Base-by-base conservation (phyloP, 2,888 invertebrate genomes). In the Callimorpha dominula region DNA sequence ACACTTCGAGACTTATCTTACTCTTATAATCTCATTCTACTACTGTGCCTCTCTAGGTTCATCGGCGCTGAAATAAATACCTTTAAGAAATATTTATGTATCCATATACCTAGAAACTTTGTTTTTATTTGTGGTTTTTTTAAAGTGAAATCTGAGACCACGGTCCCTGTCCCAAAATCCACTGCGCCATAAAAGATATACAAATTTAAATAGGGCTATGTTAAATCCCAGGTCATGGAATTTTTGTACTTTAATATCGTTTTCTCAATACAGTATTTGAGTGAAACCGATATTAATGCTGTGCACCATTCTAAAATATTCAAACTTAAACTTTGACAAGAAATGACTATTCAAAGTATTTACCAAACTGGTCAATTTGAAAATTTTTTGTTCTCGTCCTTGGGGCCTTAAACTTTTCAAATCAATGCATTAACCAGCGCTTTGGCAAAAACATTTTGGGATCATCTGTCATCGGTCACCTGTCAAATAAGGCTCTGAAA, bases 401-500 rank as follows among this genome's bases (percentile, higher is more conserved):
- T 60, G 6, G 60, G 4, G 4, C 43, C 65, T 49, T 76, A 78
- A 75, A 66, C 71, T 74, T 79, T 76, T 70, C 17, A 85, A 85
- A 85, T 83, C 84, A 82, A 81, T 81, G 81, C 81, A 70, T 72
- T 52, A 64, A 57, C 74, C 43, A 65, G 78, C 67, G 68, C 46
- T 75, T 68, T 75, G 70, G 72, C 81, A 88, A 88, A 88, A 86
- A 85, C 75, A 49, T 75, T 74, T 79, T 74, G 63, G 75, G 69
- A 77, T 91, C 90, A 90, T 91, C 88, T 88, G 91, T 92, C 90
- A 90, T 84, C 78, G 72, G 82, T 86, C 92, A 92, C 89, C 92
- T 93, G 92, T 90, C 91, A 90, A 83, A 85, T 82, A 68, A 83
- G 85, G 77, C 82, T 85, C 82, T 75, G 82, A 80, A 84, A 87